phyloP scores from a whole-genome alignment of 2,797 vertebrate species.

The Gymnothorax reevesii region DNA sequence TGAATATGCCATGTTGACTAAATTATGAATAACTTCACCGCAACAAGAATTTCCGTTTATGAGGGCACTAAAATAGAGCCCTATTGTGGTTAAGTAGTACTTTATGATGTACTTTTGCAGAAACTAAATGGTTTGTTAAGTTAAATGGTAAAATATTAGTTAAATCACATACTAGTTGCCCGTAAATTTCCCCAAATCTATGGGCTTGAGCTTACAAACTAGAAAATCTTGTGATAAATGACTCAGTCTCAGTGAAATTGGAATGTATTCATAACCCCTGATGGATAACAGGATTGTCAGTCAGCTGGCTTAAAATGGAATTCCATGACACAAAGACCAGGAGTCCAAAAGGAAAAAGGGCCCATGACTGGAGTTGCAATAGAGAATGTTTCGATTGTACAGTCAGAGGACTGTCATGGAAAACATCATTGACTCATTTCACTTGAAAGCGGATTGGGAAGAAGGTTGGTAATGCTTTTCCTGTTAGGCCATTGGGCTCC shows the following conservation, averaged over 20 bases:
- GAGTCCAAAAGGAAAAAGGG: not conserved
- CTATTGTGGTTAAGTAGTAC: too few relatives aligned
- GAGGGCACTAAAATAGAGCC: too few relatives aligned
- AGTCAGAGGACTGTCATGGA: not conserved
- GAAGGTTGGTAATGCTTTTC: constrained; percentile 27
- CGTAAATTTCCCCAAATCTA: not conserved
- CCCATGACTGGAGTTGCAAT: not conserved
- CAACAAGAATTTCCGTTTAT: too few relatives aligned
- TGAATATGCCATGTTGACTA: too few relatives aligned
- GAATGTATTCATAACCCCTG: not conserved
- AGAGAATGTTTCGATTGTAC: not conserved
- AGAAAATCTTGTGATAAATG: not conserved
- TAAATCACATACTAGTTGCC: not conserved
- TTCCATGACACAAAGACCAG: not conserved
- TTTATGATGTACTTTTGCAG: not conserved
- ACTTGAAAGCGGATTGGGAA: constrained; percentile 41
- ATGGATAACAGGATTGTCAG: not conserved
- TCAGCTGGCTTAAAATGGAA: not conserved
- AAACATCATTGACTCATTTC: constrained; percentile 44
- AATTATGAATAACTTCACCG: too few relatives aligned
- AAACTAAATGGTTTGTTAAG: not conserved
- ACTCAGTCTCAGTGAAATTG: not conserved
- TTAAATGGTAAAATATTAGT: not conserved
- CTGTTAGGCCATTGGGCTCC: constrained; percentile 32
- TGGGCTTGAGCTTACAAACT: not conserved